phyloP scores from a whole-genome alignment of 2,888 invertebrate species.

The Drosophila anomelani region DNA sequence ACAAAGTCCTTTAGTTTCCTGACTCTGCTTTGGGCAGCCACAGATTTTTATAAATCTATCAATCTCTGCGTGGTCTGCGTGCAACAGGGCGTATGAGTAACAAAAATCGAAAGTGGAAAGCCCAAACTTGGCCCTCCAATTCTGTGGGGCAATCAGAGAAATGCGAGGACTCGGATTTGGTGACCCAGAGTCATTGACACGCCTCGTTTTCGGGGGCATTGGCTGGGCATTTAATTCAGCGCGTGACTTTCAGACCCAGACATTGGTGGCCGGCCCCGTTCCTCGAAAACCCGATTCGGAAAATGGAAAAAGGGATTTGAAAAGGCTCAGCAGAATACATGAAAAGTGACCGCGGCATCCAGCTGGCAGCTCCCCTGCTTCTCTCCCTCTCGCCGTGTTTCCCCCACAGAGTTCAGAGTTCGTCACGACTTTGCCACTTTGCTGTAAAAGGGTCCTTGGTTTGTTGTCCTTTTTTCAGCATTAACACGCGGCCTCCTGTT shows the following conservation, averaged over 20 bases:
- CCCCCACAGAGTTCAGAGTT: conserved; percentile 44
- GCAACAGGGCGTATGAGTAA: conserved; percentile 43
- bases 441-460: conserved; percentile 45
- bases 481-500: conserved; percentile 68
- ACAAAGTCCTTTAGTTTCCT: conserved; percentile 3
- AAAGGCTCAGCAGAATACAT: conserved; percentile 60
- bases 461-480: conserved; percentile 56
- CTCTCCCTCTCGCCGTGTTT: background rate
- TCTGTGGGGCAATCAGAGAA: conserved; percentile 32
- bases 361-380: conserved; percentile 24
- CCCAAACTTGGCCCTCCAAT: conserved; percentile 12
- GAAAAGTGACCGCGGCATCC: conserved; percentile 55
- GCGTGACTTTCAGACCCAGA: conserved; percentile 47
- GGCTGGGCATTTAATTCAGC: conserved; percentile 49
- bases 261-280: conserved; percentile 32
- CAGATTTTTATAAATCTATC: conserved; percentile 18
- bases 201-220: conserved; percentile 45
- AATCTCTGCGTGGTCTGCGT: conserved; percentile 13
- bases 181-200: conserved; percentile 52
- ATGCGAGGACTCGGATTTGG: conserved; percentile 40
- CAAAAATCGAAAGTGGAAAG: conserved; percentile 26
- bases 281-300: conserved; percentile 4
- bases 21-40: background rate
- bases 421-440: conserved; percentile 62
- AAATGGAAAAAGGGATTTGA: conserved; percentile 42